These are phyloP conservation scores for Apamea epomidion DNA, from an alignment of 2,888 invertebrate species.

Conservation along the genomic window DNA sequence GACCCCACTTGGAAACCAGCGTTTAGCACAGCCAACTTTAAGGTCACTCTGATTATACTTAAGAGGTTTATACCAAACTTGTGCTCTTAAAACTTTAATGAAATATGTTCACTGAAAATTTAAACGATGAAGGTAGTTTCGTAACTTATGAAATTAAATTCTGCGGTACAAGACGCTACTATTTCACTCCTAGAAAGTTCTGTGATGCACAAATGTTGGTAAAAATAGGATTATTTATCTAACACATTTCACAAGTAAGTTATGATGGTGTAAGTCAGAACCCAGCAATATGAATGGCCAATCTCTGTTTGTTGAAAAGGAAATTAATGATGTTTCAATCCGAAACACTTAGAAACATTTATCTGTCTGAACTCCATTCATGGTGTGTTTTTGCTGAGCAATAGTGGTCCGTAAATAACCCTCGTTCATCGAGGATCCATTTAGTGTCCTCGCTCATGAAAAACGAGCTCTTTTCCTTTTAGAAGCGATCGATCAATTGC, in stretches of 20 bases:
- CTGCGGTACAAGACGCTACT: conserved; percentile 53
- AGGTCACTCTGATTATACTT: conserved; percentile 73
- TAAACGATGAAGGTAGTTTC: conserved; percentile 63
- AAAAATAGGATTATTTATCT: conserved; percentile 32
- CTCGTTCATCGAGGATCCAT: conserved; percentile 83
- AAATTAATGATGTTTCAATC: conserved; percentile 85
- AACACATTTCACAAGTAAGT: conserved; percentile 40
- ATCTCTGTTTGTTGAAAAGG: conserved; percentile 66
- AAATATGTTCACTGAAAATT: conserved; percentile 77
- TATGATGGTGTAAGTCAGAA: conserved; percentile 54
- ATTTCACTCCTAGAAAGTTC: conserved; percentile 42
- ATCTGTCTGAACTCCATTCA: conserved; percentile 81
- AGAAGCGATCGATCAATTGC: conserved; percentile 83
- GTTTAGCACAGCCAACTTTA: conserved; percentile 69
- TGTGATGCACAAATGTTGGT: conserved; percentile 7
- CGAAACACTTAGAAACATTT: conserved; percentile 80
- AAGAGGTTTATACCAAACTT: conserved; percentile 71
- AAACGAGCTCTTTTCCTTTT: conserved; percentile 83
- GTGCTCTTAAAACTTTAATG: conserved; percentile 74
- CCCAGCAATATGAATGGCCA: conserved; percentile 62
- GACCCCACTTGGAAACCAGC: conserved; percentile 66
- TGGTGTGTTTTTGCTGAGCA: conserved; percentile 76
- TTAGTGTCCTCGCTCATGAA: conserved; percentile 84
- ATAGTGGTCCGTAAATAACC: conserved; percentile 83
- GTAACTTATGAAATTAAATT: conserved; percentile 70